Evolutionary conservation across 2,113 vertebrate species (phyloP).

Genomic region (Callionymus lyra): DNA sequence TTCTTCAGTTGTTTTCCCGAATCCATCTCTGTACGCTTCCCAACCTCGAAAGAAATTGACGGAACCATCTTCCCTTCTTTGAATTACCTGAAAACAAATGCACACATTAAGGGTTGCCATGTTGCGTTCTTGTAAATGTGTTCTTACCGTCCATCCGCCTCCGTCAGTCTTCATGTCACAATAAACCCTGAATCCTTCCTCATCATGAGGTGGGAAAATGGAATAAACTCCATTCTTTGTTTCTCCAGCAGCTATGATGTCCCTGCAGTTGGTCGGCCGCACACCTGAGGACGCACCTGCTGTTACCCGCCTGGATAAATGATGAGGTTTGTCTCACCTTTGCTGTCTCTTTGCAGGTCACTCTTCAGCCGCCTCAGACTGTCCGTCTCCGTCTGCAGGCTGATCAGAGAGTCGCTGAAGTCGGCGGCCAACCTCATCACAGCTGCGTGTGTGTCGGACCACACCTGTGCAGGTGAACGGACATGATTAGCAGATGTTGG

Average conservation of each 20-base stretch:
- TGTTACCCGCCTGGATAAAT: neutral
- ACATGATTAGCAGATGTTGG: no score
- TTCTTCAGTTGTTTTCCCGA: constrained; percentile 60
- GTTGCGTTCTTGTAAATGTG: neutral
- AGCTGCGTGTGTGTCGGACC: constrained; percentile 79
- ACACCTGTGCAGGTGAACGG: constrained; percentile 59
- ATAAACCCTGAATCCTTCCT: constrained; percentile 42
- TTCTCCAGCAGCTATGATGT: constrained; percentile 18
- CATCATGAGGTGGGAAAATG: constrained; percentile 33
- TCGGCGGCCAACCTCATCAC: constrained; percentile 75
- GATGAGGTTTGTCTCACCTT: neutral
- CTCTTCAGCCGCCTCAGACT: constrained; percentile 66
- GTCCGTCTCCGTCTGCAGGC: constrained; percentile 75
- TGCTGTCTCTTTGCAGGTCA: constrained; percentile 42
- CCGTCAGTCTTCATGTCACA: constrained; percentile 53
- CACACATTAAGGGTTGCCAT: neutral
- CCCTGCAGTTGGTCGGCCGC: constrained; percentile 40
- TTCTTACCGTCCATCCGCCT: constrained; percentile 47
- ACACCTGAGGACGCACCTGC: constrained; percentile 7
- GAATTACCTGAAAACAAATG: constrained; percentile 70
- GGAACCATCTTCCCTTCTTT: constrained; percentile 78
- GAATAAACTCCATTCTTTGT: constrained; percentile 42
- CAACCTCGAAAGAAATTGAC: constrained; percentile 85
- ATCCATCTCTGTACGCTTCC: constrained; percentile 80
- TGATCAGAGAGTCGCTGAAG: constrained; percentile 73